phyloP scores from a whole-genome alignment of 2,888 invertebrate species.

The Caenorhabditis sp. region DNA sequence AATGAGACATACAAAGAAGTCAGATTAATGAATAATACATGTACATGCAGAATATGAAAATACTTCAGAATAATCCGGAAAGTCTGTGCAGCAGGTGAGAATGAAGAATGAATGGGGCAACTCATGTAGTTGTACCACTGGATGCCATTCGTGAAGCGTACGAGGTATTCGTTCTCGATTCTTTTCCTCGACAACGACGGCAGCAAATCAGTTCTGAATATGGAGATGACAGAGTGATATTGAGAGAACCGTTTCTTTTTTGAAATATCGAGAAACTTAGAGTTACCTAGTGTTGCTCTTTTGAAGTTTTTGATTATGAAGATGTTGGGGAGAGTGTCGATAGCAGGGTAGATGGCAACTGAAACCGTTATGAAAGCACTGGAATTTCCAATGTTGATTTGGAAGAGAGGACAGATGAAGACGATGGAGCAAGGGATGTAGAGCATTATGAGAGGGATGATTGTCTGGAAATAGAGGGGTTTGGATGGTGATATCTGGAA shows the following conservation, averaged over 20 bases:
- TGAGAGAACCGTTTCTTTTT: too few relatives aligned
- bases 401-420: constrained; percentile 22
- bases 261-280: background rate
- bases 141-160: background rate
- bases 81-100: background rate
- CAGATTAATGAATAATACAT: background rate
- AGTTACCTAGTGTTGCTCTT: constrained; percentile 22
- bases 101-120: background rate
- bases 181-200: background rate
- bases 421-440: constrained; percentile 33
- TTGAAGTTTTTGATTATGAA: constrained; percentile 34
- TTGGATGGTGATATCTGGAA: too few relatives aligned
- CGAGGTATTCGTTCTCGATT: constrained; percentile 10
- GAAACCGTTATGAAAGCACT: constrained; percentile 38
- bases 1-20: background rate
- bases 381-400: constrained; percentile 29
- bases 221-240: background rate
- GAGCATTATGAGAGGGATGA: constrained; percentile 30
- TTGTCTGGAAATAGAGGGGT: constrained; percentile 17
- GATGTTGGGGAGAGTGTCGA: constrained; percentile 43
- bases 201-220: constrained; percentile 10
- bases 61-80: background rate
- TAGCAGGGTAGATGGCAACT: constrained; percentile 36
- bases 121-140: constrained; percentile 6
- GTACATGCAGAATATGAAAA: background rate